phyloP scores from a whole-genome alignment of 2,797 vertebrate species.

The Sphaeramia orbicularis region DNA sequence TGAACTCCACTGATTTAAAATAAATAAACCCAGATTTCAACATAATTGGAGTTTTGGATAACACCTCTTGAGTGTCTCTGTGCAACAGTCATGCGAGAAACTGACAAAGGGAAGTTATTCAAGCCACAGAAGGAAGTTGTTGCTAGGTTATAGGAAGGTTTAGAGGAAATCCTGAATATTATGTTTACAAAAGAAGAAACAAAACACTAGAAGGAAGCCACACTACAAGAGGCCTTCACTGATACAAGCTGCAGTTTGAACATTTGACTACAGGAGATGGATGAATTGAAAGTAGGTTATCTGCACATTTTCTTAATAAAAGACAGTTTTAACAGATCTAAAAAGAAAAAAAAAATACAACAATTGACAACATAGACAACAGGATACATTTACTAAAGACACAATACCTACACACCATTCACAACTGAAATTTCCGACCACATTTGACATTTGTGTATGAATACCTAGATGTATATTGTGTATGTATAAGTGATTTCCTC shows the following conservation, averaged over 20 bases:
- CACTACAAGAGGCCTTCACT: background rate
- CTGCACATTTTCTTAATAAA: no score
- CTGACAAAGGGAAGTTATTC: conserved; percentile 34
- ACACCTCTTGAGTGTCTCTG: background rate
- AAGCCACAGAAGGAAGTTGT: conserved; percentile 36
- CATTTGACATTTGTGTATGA: no score
- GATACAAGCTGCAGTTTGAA: background rate
- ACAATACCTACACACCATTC: no score
- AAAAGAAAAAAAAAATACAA: no score
- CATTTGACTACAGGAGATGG: no score
- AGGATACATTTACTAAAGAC: no score
- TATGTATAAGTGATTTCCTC: no score
- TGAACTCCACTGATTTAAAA: conserved; percentile 21
- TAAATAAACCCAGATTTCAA: conserved; percentile 29
- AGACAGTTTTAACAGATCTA: no score
- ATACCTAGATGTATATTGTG: no score
- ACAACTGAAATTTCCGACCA: no score
- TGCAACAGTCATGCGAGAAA: conserved; percentile 1
- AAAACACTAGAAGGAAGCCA: conserved; percentile 3
- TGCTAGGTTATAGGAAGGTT: conserved; percentile 16
- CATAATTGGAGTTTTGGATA: background rate
- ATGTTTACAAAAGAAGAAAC: conserved; percentile 22
- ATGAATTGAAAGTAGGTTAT: no score
- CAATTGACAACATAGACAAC: no score
- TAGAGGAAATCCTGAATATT: conserved; percentile 44